Evolutionary conservation across 2,888 invertebrate genomes (phyloP).

Genomic region (Standfussiana lucernea): DNA sequence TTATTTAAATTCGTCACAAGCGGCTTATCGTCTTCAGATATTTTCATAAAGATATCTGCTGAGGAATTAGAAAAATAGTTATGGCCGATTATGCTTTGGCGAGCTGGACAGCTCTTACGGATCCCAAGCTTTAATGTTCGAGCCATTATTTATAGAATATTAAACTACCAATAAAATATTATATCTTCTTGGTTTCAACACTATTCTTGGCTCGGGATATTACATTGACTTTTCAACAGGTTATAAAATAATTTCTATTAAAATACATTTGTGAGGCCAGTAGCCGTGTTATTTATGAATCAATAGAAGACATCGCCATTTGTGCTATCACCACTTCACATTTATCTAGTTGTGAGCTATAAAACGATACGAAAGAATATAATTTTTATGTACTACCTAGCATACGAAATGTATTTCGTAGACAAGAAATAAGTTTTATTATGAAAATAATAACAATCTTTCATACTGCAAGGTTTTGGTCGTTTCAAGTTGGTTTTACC

Average conservation of each 20-base stretch:
- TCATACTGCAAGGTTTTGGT: neutral
- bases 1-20: constrained; percentile 11
- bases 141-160: constrained; percentile 8
- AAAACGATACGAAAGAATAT: constrained; percentile 53
- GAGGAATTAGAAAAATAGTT: neutral
- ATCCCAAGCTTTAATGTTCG: neutral
- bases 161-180: constrained; percentile 19
- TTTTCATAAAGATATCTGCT: neutral
- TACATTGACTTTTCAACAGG: constrained; percentile 58
- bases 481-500: neutral
- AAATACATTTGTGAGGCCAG: constrained; percentile 28
- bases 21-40: neutral
- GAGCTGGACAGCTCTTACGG: neutral
- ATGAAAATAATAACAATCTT: constrained; percentile 10
- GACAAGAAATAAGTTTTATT: constrained; percentile 1
- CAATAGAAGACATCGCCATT: constrained; percentile 53
- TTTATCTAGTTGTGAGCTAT: constrained; percentile 43
- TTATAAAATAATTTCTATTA: constrained; percentile 51
- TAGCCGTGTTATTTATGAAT: constrained; percentile 49
- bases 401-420: constrained; percentile 14
- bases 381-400: constrained; percentile 17
- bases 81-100: neutral
- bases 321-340: constrained; percentile 61
- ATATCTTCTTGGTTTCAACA: constrained; percentile 24
- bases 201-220: constrained; percentile 35